Conservation (phyloP, 2,797 vertebrate genomes). For the Acanthis flammea region DNA sequence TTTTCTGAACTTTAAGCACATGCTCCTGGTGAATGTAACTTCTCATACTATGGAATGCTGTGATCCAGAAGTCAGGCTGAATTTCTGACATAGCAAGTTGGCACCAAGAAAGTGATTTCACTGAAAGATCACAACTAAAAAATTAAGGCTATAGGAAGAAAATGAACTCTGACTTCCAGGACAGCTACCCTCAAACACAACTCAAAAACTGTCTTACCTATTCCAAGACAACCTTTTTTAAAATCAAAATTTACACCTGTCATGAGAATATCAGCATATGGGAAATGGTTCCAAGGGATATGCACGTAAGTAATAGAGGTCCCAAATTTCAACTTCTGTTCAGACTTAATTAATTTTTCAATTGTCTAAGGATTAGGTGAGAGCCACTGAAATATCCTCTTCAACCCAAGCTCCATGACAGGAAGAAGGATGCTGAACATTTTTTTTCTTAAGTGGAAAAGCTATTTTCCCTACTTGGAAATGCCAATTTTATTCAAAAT, state of each 20-base stretch:
- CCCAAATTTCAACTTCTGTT: background rate
- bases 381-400: background rate
- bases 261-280: background rate
- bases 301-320: background rate
- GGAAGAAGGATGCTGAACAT: background rate
- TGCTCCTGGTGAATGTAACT: background rate
- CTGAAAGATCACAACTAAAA: background rate
- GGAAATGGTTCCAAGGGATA: background rate
- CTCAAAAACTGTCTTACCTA: background rate
- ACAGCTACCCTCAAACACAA: background rate
- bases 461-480: background rate
- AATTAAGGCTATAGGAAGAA: background rate
- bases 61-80: background rate
- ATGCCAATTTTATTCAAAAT: background rate
- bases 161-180: background rate
- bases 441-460: background rate
- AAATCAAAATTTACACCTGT: background rate
- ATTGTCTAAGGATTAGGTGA: background rate
- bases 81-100: background rate
- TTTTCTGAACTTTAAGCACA: background rate
- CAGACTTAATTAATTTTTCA: background rate
- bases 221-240: background rate
- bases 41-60: background rate
- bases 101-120: constrained; percentile 1
- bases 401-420: background rate